phyloP scores from a whole-genome alignment of 1,140 invertebrate species.

The Pseudoatta argentina region DNA sequence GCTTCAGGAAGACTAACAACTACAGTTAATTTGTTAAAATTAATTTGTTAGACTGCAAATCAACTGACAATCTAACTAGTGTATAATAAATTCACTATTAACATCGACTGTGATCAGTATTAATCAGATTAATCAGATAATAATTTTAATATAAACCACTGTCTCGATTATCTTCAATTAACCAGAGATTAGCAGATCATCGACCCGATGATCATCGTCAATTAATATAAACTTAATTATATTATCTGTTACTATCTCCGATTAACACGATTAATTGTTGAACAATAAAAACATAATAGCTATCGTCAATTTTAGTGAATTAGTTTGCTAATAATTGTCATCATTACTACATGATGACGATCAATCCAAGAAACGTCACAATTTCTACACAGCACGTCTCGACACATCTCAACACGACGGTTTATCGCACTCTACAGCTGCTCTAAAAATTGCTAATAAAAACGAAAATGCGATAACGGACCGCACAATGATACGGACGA shows the following conservation, averaged over 20 bases:
- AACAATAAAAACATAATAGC: not conserved
- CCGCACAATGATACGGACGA: not conserved
- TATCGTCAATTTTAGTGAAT: not conserved
- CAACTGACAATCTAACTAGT: not conserved
- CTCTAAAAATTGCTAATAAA: not conserved
- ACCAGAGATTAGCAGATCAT: not conserved
- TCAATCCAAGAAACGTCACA: not conserved
- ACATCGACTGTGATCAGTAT: not conserved
- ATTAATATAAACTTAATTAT: not conserved
- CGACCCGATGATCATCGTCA: not conserved
- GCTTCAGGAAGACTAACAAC: not conserved
- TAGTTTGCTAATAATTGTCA: not conserved
- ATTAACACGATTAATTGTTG: not conserved
- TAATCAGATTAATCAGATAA: not conserved
- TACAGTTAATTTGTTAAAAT: not conserved
- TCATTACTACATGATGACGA: not conserved
- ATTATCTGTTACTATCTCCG: not conserved
- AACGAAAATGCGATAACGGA: not conserved
- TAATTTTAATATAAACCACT: conserved; percentile 1
- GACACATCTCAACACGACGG: not conserved
- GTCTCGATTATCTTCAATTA: not conserved
- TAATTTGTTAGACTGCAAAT: not conserved
- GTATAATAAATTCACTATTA: not conserved
- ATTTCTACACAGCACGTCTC: not conserved
- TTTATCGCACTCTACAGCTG: not conserved